phyloP scores from a whole-genome alignment of 2,888 invertebrate species.

The Troides oblongomaculatus region DNA sequence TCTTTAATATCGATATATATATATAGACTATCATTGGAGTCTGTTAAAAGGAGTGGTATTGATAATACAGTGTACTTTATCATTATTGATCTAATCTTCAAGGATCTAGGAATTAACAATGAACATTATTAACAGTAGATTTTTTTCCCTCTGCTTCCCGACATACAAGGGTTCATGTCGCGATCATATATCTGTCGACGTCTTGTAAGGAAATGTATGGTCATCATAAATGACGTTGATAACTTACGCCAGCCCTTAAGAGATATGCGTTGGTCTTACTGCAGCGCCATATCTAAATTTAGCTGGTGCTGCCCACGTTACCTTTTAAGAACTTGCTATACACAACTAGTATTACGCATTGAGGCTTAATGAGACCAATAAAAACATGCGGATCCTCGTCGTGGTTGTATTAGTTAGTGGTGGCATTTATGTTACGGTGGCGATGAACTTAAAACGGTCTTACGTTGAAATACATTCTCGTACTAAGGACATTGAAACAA shows the following conservation, averaged over 20 bases:
- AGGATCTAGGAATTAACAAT: conserved; percentile 9
- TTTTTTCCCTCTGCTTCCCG: conserved; percentile 7
- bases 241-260: conserved; percentile 32
- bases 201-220: conserved; percentile 13
- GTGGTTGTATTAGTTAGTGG: conserved; percentile 8
- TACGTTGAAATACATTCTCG: too few relatives aligned
- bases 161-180: conserved; percentile 16
- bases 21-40: neutral
- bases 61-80: conserved; percentile 10
- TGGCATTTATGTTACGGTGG: conserved; percentile 1
- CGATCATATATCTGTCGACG: conserved; percentile 10
- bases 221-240: conserved; percentile 16
- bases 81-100: conserved; percentile 4
- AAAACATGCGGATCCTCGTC: conserved; percentile 29
- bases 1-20: neutral
- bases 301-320: conserved; percentile 56
- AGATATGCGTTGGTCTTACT: conserved; percentile 50
- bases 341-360: conserved; percentile 46
- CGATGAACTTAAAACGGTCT: neutral
- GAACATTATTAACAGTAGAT: conserved; percentile 1
- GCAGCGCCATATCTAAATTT: conserved; percentile 62
- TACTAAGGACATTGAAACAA: too few relatives aligned
- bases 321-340: conserved; percentile 52
- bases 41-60: neutral
- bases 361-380: conserved; percentile 33